phyloP scores from a whole-genome alignment of 2,797 vertebrate species.

The Myiothlypis coronata region DNA sequence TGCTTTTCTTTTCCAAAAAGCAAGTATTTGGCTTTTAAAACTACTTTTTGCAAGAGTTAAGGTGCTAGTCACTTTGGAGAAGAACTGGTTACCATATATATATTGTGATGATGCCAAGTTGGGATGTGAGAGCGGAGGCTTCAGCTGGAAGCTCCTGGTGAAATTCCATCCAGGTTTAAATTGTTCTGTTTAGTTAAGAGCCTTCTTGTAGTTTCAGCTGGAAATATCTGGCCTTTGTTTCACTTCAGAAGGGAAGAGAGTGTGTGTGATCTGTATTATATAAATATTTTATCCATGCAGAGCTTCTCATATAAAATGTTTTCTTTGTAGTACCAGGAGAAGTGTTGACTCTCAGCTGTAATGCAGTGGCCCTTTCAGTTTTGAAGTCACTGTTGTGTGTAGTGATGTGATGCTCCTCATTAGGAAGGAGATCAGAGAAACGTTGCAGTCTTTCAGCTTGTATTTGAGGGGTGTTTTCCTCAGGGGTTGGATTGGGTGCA shows the following conservation, averaged over 20 bases:
- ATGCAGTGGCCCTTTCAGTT: neutral
- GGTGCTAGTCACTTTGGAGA: neutral
- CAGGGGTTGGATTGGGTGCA: neutral
- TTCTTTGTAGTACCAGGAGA: neutral
- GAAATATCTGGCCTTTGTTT: constrained; percentile 18
- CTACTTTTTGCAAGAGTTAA: neutral
- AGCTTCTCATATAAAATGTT: neutral
- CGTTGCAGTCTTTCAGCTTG: neutral
- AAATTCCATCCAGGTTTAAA: neutral
- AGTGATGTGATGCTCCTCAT: neutral
- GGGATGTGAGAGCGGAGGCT: rapidly evolving
- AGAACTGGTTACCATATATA: neutral
- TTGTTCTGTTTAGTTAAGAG: neutral
- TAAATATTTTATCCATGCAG: neutral
- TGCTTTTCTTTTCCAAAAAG: neutral
- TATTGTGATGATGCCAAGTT: neutral
- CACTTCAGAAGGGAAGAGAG: neutral
- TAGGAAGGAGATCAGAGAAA: neutral
- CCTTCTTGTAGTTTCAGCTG: neutral
- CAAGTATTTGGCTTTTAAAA: neutral
- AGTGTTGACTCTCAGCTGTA: neutral
- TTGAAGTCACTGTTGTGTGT: rapidly evolving
- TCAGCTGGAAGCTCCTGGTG: neutral
- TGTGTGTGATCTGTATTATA: neutral
- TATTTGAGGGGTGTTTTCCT: neutral